Base-by-base conservation (phyloP, 2,888 invertebrate species). In the Eutolmus rufibarbis region DNA sequence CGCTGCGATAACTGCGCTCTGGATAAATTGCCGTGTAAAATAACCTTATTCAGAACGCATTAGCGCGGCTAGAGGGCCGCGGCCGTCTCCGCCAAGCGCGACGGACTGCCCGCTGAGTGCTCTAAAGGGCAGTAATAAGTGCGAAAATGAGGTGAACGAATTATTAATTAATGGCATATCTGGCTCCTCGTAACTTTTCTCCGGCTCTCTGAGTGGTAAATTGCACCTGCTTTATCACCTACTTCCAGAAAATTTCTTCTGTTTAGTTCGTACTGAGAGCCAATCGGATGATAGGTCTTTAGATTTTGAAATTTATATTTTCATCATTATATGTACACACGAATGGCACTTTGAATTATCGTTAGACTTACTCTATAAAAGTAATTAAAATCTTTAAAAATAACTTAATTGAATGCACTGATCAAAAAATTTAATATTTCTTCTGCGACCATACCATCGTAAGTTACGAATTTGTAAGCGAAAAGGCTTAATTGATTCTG, bases 1-100 rank as follows among this genome's bases (percentile, higher is more conserved):
- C 89, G 87, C 89, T 91, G 91, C 91, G 91, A 91, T 91, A 91
- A 91, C 90, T 87, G 89, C 90, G 91, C 91, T 91, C 90, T 90
- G 91, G 90, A 91, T 91, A 82, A 82, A 82, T 82, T 82, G 82
- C 34, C 66, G 82, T 82, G 82, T 56, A 82, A 82, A 82, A 82
- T 82, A 82, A 66, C 82, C 34, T 57, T 57, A 82, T 82, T 57
- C 82, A 82, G 31, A 57, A 37, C 34, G 23, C 82, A 82, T 82
- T 82, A 57, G 40, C 9, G 34, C 1, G 14, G 12, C 40, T n/a
- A 9, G 76, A 76, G 31, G 31, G 37, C 14, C 4, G 14, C n/a
- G 8, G 5, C 1, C 16, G 43, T 14, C 40, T 40, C 12, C 40
- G 5, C 40, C 46, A 4, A n/a, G 5, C 51, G 14, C 51, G 51